Percentiles rank a stretch among this genome's conserved stretches.
Conservation (phyloP, 2,888 invertebrate genomes). For the Caenorhabditis sp. region DNA sequence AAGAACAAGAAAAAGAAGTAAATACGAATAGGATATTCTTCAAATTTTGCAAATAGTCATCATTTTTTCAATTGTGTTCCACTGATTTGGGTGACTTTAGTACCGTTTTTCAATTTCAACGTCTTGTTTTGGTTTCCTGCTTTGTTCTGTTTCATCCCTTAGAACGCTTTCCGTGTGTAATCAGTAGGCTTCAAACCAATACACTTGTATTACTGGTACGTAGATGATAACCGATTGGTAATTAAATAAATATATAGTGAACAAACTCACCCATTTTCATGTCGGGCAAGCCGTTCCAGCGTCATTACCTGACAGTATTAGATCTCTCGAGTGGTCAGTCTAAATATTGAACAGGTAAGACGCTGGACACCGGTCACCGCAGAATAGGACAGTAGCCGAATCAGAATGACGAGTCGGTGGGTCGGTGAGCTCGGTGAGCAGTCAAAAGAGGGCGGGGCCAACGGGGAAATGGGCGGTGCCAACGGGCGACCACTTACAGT, state of each 20-base stretch:
- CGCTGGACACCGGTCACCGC: constrained; percentile 50
- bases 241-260: constrained; percentile 10
- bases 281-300: constrained; percentile 46
- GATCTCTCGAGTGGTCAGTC: constrained; percentile 28
- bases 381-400: constrained; percentile 44
- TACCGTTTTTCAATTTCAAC: constrained; percentile 8
- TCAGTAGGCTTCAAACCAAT: too few species aligned
- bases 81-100: constrained; percentile 1
- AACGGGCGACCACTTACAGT: constrained; percentile 38
- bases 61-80: neutral
- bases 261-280: constrained; percentile 3
- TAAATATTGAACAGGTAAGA: constrained; percentile 62
- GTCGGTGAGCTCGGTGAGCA: constrained; percentile 15
- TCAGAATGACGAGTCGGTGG: constrained; percentile 11
- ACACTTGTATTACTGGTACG: too few species aligned
- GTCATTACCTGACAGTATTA: constrained; percentile 66
- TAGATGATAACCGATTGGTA: too few species aligned
- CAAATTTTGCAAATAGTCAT: neutral
- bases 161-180: too few species aligned
- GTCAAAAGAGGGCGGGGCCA: constrained; percentile 20
- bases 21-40: neutral
- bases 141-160: constrained; percentile 3
- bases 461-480: constrained; percentile 7
- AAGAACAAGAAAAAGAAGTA: constrained; percentile 50
- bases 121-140: constrained; percentile 2